Evolutionary conservation across 2,797 vertebrate species (phyloP).

Genomic region (Kryptopterus vitreolus): DNA sequence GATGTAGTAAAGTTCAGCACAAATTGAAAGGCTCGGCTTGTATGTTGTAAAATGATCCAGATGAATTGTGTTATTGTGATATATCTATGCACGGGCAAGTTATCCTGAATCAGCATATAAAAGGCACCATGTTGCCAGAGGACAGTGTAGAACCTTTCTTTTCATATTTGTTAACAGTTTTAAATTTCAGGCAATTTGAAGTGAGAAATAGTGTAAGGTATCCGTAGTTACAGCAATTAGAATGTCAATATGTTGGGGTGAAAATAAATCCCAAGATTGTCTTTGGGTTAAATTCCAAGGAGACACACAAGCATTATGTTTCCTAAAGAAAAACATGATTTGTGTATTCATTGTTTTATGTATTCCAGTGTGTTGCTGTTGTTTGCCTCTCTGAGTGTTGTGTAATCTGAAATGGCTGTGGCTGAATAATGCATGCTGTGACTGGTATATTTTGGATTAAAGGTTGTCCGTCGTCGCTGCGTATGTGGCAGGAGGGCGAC

Average conservation of each 20-base stretch:
- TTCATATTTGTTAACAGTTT: not conserved
- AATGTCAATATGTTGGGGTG: not conserved
- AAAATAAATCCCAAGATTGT: too few relatives aligned
- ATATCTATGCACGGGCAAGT: not conserved
- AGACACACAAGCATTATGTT: not conserved
- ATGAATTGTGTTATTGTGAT: not conserved
- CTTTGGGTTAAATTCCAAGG: not conserved
- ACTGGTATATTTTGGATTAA: constrained; percentile 10
- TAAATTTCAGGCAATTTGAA: not conserved
- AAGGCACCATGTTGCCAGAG: not conserved
- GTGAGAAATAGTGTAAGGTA: not conserved
- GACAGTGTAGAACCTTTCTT: not conserved
- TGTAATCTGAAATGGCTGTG: not conserved
- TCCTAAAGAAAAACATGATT: not conserved
- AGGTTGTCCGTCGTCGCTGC: not conserved
- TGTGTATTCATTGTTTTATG: not conserved
- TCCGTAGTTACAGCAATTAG: not conserved
- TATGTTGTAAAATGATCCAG: not conserved
- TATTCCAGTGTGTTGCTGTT: not conserved
- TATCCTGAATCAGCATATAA: not conserved
- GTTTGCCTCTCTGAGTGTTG: not conserved
- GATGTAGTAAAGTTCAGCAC: not conserved
- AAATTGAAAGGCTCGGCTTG: not conserved
- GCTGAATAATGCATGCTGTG: not conserved
- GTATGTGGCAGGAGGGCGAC: not conserved